These are phyloP conservation scores for Sebastiscus albofasciatus DNA, from an alignment of 2,797 vertebrate species.

Conservation along the genomic window DNA sequence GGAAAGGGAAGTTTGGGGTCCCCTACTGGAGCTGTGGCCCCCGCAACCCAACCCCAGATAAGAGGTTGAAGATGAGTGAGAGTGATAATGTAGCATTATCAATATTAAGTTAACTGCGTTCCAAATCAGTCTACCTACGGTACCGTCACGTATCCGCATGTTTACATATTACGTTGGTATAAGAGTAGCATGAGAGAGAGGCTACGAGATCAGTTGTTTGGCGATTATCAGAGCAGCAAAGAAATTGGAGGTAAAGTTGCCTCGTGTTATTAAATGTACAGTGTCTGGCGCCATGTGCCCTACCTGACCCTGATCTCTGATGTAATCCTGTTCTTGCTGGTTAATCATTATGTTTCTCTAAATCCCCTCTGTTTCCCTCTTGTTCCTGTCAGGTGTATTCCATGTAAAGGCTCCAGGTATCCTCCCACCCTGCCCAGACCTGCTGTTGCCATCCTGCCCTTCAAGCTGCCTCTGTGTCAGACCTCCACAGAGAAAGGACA, in stretches of 20 bases:
- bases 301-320: not conserved
- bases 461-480: constrained; percentile 93
- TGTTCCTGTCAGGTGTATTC: constrained; percentile 89
- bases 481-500: constrained; percentile 93
- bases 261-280: too few relatives aligned
- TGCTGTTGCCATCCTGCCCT: constrained; percentile 90
- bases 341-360: not conserved
- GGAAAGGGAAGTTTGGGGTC: too few relatives aligned
- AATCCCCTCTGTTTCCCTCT: not conserved
- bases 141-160: too few relatives aligned
- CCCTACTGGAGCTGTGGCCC: too few relatives aligned
- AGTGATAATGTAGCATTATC: not conserved
- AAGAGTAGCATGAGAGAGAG: too few relatives aligned
- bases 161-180: too few relatives aligned
- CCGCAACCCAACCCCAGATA: too few relatives aligned
- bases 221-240: too few relatives aligned
- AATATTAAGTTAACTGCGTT: not conserved
- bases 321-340: not conserved
- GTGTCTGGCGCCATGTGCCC: too few relatives aligned
- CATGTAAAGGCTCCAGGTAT: constrained; percentile 94
- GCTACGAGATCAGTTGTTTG: too few relatives aligned
- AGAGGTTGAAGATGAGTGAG: too few relatives aligned
- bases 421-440: constrained; percentile 95
- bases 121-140: not conserved
- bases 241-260: too few relatives aligned